Conservation (phyloP, 2,888 invertebrate species). For the Trachelus stipa region DNA sequence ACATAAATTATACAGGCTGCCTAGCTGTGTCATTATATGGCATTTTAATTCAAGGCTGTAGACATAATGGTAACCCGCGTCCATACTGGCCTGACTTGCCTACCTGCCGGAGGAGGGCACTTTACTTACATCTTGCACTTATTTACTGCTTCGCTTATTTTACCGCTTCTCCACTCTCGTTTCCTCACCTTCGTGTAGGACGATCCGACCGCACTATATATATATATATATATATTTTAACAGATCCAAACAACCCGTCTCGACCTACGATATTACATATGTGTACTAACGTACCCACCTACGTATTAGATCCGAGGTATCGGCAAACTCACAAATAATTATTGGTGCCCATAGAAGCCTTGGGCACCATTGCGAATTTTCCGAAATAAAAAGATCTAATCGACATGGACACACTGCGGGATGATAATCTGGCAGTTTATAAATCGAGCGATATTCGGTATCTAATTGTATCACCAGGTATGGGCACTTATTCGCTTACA, state of each 20-base stretch:
- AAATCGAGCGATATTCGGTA: neutral
- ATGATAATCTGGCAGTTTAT: neutral
- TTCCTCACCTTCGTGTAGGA: slow-evolving; percentile 14
- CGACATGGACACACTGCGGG: neutral
- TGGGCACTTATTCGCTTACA: neutral
- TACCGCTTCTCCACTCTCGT: slow-evolving; percentile 19
- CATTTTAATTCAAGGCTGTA: slow-evolving; percentile 65
- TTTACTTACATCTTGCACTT: slow-evolving; percentile 13
- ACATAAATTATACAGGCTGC: slow-evolving; percentile 63
- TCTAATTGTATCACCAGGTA: neutral
- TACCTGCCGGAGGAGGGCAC: slow-evolving; percentile 45
- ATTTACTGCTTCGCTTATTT: slow-evolving; percentile 25
- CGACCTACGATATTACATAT: neutral
- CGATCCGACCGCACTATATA: neutral
- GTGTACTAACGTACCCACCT: neutral
- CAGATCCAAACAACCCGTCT: neutral
- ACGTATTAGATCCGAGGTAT: neutral
- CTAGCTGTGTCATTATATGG: slow-evolving; percentile 64
- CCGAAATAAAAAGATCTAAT: neutral
- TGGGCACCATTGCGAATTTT: neutral
- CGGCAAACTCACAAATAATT: neutral
- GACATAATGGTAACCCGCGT: slow-evolving; percentile 62
- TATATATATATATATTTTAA: neutral
- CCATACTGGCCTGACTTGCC: slow-evolving; percentile 34
- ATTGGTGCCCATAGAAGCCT: neutral